These are phyloP conservation scores for Cheilosia urbana DNA, from an alignment of 2,888 invertebrate species.

Conservation along the genomic window DNA sequence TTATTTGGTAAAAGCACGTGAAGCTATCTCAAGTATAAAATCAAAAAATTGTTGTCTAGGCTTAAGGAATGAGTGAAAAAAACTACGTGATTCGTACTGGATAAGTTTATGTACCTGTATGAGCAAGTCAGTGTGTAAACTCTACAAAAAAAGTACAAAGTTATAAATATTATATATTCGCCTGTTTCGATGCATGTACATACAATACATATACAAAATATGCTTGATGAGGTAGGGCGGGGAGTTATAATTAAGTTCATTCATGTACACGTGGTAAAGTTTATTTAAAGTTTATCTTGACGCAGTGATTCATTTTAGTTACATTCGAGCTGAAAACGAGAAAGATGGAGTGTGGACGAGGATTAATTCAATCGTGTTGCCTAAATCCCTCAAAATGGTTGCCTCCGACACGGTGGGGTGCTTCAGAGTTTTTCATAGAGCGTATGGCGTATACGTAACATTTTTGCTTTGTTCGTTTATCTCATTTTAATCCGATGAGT, in stretches of 20 bases:
- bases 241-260: constrained; percentile 17
- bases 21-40: constrained; percentile 42
- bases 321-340: constrained; percentile 18
- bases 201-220: constrained; percentile 5
- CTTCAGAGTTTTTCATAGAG: no score
- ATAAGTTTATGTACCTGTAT: constrained; percentile 81
- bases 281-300: constrained; percentile 9
- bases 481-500: neutral
- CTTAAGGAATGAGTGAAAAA: constrained; percentile 47
- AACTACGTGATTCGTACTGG: constrained; percentile 67
- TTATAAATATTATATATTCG: constrained; percentile 49
- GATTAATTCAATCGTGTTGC: neutral
- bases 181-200: constrained; percentile 43
- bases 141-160: constrained; percentile 82
- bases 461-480: neutral
- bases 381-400: neutral
- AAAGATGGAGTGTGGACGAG: neutral
- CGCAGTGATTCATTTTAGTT: constrained; percentile 1
- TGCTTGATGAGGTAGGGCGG: constrained; percentile 7
- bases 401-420: no score
- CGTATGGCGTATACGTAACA: constrained; percentile 42
- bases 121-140: constrained; percentile 83
- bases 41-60: constrained; percentile 13
- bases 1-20: constrained; percentile 41
- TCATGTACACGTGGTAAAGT: neutral